Percentiles rank a stretch among this genome's conserved stretches.
These are phyloP conservation scores for Speoplatyrhinus poulsoni DNA, from an alignment of 2,113 vertebrate genomes.

Conservation along the genomic window DNA sequence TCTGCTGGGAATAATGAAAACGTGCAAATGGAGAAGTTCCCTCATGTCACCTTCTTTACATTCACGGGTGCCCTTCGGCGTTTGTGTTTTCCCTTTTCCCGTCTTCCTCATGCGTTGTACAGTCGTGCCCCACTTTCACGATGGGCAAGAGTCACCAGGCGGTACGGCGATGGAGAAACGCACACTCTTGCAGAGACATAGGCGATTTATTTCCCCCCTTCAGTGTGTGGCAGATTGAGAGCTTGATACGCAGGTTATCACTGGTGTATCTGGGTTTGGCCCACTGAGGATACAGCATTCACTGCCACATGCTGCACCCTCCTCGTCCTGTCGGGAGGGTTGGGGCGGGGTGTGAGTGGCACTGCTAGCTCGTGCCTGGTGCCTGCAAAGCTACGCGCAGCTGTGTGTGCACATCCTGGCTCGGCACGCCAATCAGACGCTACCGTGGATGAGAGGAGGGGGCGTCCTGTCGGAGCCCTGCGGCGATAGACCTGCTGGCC, in stretches of 20 bases:
- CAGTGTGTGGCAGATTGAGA: conserved; percentile 71
- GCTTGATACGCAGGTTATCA: conserved; percentile 72
- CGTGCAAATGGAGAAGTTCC: conserved; percentile 1
- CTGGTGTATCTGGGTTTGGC: conserved; percentile 67
- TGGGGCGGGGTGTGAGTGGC: conserved; percentile 23
- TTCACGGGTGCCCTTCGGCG: conserved; percentile 57
- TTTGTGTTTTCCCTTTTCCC: conserved; percentile 2
- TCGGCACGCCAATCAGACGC: background rate
- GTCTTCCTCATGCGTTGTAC: conserved; percentile 22
- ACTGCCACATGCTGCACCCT: conserved; percentile 48
- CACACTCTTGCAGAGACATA: conserved; percentile 50
- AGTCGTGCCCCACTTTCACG: conserved; percentile 63
- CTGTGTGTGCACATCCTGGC: background rate
- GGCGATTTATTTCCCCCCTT: conserved; percentile 70
- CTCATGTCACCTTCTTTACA: too few species aligned
- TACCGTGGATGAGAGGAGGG: background rate
- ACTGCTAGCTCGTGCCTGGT: background rate
- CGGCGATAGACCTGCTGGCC: too few species aligned
- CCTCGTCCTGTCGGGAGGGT: conserved; percentile 52
- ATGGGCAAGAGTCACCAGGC: conserved; percentile 59
- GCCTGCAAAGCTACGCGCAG: background rate
- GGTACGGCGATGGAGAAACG: conserved; percentile 40
- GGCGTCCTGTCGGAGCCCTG: too few species aligned
- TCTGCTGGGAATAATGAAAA: conserved; percentile 39
- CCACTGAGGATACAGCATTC: conserved; percentile 62